A percentile compares a stretch with the other conserved stretches of the same genome.
Evolutionary conservation across 1,140 invertebrate species (phyloP).

Genomic region (Globodera rostochiensis): DNA sequence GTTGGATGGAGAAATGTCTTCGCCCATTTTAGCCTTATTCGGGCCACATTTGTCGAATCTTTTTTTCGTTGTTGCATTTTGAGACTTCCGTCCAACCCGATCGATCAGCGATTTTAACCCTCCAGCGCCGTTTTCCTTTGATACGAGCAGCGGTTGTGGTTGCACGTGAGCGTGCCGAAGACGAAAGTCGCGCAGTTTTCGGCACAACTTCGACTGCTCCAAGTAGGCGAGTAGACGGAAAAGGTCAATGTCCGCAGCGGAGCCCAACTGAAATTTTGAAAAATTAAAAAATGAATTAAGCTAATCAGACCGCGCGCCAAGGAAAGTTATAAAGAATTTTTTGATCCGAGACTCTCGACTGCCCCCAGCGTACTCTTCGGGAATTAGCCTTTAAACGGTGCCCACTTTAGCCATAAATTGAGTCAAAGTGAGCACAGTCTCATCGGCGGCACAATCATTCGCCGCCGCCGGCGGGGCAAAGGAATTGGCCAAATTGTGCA

Average conservation of each 20-base stretch:
- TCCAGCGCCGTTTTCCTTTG: too few species aligned
- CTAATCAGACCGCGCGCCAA: too few species aligned
- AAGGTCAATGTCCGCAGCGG: slow-evolving; percentile 47
- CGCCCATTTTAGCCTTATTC: not conserved
- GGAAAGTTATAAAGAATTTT: too few species aligned
- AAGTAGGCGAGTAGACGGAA: slow-evolving; percentile 54
- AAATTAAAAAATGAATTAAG: not conserved
- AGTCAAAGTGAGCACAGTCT: slow-evolving; percentile 29
- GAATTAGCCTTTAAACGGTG: too few species aligned
- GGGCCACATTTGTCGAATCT: too few species aligned
- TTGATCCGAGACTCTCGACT: too few species aligned
- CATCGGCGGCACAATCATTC: slow-evolving; percentile 18
- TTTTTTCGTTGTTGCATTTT: not conserved
- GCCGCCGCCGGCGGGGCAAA: slow-evolving; percentile 19
- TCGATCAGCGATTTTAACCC: not conserved
- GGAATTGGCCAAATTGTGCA: slow-evolving; percentile 70
- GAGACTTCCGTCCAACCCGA: not conserved
- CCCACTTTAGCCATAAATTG: slow-evolving; percentile 32
- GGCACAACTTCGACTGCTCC: slow-evolving; percentile 52
- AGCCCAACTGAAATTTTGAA: slow-evolving; percentile 37
- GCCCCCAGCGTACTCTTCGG: too few species aligned
- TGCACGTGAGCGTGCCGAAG: slow-evolving; percentile 20
- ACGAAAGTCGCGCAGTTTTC: slow-evolving; percentile 56
- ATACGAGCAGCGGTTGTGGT: too few species aligned
- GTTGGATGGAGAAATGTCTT: not conserved